phyloP scores from a whole-genome alignment of 2,113 vertebrate genomes.

The Oryctolagus cuniculus region mOryCun1.1 NC_091441.1:29453001-29453500 shows the following conservation, averaged over 20 bases:
- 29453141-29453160: rapidly evolving
- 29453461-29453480: not conserved
- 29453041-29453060: not conserved
- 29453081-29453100: not conserved
- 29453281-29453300: not conserved
- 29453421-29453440: not conserved
- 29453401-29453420: not conserved
- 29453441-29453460: not conserved
- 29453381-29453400: not conserved
- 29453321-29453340: slow-evolving; percentile 3
- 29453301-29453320: not conserved
- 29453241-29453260: not conserved
- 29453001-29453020: not conserved
- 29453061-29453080: not conserved
- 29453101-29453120: not conserved
- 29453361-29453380: not conserved
- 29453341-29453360: not conserved
- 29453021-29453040: not conserved
- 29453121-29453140: not conserved
- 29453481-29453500: not conserved
- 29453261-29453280: not conserved
- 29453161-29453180: not conserved
- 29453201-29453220: not conserved
- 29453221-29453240: not conserved
- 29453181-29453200: rapidly evolving